Percentiles rank a stretch among this genome's conserved stretches.
These are phyloP conservation scores for Arrhamphus sclerolepis DNA, from an alignment of 2,797 vertebrate species.

Conservation along the genomic window DNA sequence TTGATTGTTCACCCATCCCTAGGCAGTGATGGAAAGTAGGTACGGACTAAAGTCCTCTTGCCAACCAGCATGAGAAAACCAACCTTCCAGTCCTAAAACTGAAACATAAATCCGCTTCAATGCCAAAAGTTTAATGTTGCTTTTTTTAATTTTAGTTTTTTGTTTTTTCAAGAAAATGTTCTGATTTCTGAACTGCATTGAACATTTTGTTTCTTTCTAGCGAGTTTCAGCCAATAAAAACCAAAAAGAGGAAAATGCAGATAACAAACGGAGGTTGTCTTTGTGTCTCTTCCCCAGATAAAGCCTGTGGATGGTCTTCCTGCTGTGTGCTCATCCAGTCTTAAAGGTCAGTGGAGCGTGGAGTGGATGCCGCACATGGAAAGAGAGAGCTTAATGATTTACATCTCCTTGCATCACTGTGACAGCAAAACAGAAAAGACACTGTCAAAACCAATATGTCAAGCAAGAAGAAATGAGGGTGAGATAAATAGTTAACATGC, in stretches of 20 bases:
- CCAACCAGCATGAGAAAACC: too few species aligned
- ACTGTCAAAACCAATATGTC: slow-evolving; percentile 40
- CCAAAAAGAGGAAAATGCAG: too few species aligned
- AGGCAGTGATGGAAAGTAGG: background rate
- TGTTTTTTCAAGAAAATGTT: too few species aligned
- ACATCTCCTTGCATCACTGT: slow-evolving; percentile 19
- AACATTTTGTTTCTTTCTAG: background rate
- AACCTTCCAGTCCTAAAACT: too few species aligned
- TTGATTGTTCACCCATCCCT: background rate
- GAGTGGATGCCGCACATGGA: slow-evolving; percentile 22
- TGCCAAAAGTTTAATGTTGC: too few species aligned
- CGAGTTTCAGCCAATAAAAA: too few species aligned
- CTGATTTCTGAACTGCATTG: background rate
- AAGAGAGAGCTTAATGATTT: slow-evolving; percentile 29
- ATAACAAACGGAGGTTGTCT: slow-evolving; percentile 7
- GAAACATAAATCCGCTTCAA: too few species aligned
- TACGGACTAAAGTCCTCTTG: too few species aligned
- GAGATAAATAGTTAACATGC: slow-evolving; percentile 23
- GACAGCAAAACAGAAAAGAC: slow-evolving; percentile 30
- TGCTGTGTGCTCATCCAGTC: slow-evolving; percentile 34
- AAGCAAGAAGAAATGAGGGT: slow-evolving; percentile 10
- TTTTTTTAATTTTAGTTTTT: too few species aligned
- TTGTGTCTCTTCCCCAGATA: slow-evolving; percentile 46
- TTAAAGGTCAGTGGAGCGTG: slow-evolving; percentile 50
- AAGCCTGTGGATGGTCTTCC: slow-evolving; percentile 5